Evolutionary conservation across 2,797 vertebrate genomes (phyloP), one percentile per base, ranked within the genome.

Genomic region (Chaunax sp.): DNA sequence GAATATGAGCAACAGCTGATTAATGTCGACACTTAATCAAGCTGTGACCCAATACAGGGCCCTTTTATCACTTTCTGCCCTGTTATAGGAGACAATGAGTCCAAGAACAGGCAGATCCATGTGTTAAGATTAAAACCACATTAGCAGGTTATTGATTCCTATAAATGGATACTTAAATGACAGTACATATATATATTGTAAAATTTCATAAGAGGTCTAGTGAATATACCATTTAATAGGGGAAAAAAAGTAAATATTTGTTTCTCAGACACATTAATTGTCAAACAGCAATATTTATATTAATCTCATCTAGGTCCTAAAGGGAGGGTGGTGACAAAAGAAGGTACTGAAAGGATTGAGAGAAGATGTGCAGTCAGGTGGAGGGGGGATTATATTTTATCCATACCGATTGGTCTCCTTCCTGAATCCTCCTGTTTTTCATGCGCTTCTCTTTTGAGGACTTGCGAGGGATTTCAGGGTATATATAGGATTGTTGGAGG

Each of bases 301-400:
- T 26, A 51, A 76, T 56, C 43, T 58, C 30, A 26, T 14, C 8
- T 14, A 51, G 23, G 25, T 50, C 55, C 63, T 74, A 15, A 5
- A 54, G 60, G 58, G 60, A 60, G 22, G 51, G 51, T 16, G 12
- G 55, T 53, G 78, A 77, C 85, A 83, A 25, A 78, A 80, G 83
- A 82, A 81, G 77, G 28, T 49, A 52, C 64, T 41, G 50, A 44
- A 62, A 68, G 69, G 51, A 57, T 22, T 18, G 14, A 26, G 60
- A 37, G 64, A 23, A 55, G 12, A 56, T 44, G 35, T 6, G 30
- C 49, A 28, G 41, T 61, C 58, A 66, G 44, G 37, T 60, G 44
- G 50, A 6, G 28, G 20, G 4, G 57, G 64, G 55, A 75, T 83
- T 75, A 68, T 26, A 37, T 58, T 41, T 69, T 56, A 71, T 64